Conservation (phyloP, 2,888 invertebrate species). For the Drosophila vallismaia region DNA sequence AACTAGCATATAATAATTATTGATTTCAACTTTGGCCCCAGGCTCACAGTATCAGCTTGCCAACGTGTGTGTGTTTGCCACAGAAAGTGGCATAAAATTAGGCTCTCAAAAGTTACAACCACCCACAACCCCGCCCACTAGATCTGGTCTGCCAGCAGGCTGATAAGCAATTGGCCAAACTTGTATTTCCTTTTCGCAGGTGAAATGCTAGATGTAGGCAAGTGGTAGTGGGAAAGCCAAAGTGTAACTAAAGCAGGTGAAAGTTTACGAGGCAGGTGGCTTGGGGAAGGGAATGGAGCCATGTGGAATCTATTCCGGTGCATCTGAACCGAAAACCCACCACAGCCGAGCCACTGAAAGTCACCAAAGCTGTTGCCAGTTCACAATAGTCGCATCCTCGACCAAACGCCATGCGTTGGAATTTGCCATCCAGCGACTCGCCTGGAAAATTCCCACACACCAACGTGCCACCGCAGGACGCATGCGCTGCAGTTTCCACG, state of each 20-base stretch:
- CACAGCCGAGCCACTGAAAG: constrained; percentile 24
- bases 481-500: constrained; percentile 52
- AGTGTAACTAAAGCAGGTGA: constrained; percentile 26
- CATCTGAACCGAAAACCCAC: constrained; percentile 60
- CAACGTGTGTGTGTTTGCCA: constrained; percentile 3
- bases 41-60: constrained; percentile 8
- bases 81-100: constrained; percentile 54
- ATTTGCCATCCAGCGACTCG: constrained; percentile 34
- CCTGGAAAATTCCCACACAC: constrained; percentile 63
- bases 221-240: constrained; percentile 2
- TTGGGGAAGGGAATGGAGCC: neutral
- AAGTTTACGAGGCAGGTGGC: constrained; percentile 36
- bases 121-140: neutral
- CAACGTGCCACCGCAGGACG: constrained; percentile 41
- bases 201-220: constrained; percentile 9
- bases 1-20: constrained; percentile 71
- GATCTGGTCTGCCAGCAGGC: constrained; percentile 25
- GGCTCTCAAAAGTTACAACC: constrained; percentile 32
- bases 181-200: constrained; percentile 22
- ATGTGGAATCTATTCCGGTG: constrained; percentile 49
- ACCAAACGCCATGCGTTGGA: constrained; percentile 73
- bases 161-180: constrained; percentile 50
- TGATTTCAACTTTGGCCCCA: constrained; percentile 67
- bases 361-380: constrained; percentile 35
- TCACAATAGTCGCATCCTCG: constrained; percentile 59